Percentiles rank a stretch among this genome's conserved stretches.
phyloP scores from a whole-genome alignment of 2,797 vertebrate species.

The Anabacerthia variegaticeps region DNA sequence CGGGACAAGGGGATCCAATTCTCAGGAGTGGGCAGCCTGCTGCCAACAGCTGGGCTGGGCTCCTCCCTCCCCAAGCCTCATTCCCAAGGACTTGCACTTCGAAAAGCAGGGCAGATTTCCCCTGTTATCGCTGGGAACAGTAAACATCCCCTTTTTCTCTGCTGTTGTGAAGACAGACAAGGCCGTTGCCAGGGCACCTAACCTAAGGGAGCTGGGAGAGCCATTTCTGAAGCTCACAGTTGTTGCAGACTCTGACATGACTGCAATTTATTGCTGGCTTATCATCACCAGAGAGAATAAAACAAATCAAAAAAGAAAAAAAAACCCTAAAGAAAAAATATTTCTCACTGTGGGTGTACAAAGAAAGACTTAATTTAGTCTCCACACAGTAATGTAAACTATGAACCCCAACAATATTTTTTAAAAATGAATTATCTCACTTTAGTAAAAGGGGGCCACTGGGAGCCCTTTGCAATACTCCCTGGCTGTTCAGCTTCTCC shows the following conservation, averaged over 20 bases:
- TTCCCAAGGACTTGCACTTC: constrained; percentile 55
- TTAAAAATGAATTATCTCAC: neutral
- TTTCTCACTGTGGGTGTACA: fast-evolving
- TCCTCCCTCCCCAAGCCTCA: neutral
- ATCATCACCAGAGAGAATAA: neutral
- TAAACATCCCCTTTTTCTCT: constrained; percentile 39
- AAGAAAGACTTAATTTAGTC: neutral
- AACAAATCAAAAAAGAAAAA: neutral
- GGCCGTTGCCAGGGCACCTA: constrained; percentile 55
- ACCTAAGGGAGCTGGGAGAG: neutral
- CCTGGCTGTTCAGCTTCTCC: neutral
- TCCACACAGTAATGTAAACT: neutral
- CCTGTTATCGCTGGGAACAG: constrained; percentile 31
- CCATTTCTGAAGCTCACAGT: constrained; percentile 6
- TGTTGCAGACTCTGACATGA: neutral
- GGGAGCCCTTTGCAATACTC: neutral
- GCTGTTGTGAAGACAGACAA: constrained; percentile 36
- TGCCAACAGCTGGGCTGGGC: neutral
- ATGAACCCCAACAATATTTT: neutral
- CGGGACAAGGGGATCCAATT: neutral
- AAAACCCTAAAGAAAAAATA: neutral
- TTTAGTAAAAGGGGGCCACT: neutral
- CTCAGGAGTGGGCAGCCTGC: neutral
- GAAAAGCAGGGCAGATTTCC: constrained; percentile 16
- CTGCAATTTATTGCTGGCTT: constrained; percentile 28